Evolutionary conservation across 2,888 invertebrate species (phyloP).

Genomic region (Cephalotes varians): DNA sequence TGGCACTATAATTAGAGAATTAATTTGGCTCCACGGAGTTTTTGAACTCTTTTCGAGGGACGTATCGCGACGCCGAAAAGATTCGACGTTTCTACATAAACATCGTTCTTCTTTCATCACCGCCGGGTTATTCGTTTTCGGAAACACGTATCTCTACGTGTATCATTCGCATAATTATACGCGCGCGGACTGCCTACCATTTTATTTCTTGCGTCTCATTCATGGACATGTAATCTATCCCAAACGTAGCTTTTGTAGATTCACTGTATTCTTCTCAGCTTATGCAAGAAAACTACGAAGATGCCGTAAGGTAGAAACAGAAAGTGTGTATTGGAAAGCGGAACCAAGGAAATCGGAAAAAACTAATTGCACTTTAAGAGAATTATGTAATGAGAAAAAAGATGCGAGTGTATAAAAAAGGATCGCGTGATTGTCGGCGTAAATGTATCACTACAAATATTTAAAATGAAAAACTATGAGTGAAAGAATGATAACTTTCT

Average conservation of each 20-base stretch:
- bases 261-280: not conserved
- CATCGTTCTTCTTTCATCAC: conserved; percentile 66
- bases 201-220: conserved; percentile 29
- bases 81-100: conserved; percentile 41
- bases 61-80: conserved; percentile 45
- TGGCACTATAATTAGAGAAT: conserved; percentile 75
- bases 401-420: not conserved
- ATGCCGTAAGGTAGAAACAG: not conserved
- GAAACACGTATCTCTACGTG: conserved; percentile 51
- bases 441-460: not conserved
- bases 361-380: not conserved
- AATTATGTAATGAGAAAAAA: conserved; percentile 12
- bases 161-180: conserved; percentile 62
- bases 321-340: conserved; percentile 1
- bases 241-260: not conserved
- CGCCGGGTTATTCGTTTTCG: conserved; percentile 58
- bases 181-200: conserved; percentile 27
- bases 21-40: conserved; percentile 75
- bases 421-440: conserved; percentile 8
- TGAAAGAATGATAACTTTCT: conserved; percentile 3
- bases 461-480: not conserved
- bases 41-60: conserved; percentile 52
- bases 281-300: not conserved
- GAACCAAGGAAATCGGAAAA: not conserved
- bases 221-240: conserved; percentile 7